A percentile compares a stretch with the other conserved stretches of the same genome.
phyloP scores from a whole-genome alignment of 2,888 invertebrate genomes.

The Pseudoips prasinana region DNA sequence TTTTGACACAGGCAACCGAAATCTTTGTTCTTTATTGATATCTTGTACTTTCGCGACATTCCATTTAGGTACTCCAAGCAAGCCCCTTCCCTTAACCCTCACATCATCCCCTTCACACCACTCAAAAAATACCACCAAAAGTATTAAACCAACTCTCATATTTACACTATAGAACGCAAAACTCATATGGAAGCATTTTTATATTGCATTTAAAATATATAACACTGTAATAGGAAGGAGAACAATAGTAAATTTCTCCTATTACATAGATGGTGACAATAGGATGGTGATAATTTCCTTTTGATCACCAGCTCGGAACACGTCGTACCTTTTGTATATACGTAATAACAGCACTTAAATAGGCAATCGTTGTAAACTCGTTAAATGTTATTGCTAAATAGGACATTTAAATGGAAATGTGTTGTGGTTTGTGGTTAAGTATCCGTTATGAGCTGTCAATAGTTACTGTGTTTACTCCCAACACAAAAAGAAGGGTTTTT shows the following conservation, averaged over 20 bases:
- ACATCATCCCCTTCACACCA: slow-evolving; percentile 38
- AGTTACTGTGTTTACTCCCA: too few species aligned
- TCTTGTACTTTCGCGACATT: slow-evolving; percentile 17
- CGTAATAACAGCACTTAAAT: slow-evolving; percentile 26
- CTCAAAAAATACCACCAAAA: slow-evolving; percentile 26
- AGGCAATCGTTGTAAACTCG: slow-evolving; percentile 17
- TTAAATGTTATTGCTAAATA: background rate
- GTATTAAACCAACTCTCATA: slow-evolving; percentile 21
- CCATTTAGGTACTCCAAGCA: slow-evolving; percentile 5
- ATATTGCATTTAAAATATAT: slow-evolving; percentile 44
- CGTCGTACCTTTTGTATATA: slow-evolving; percentile 26
- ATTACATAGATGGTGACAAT: slow-evolving; percentile 44
- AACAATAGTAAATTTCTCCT: slow-evolving; percentile 50
- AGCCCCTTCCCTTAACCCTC: slow-evolving; percentile 25
- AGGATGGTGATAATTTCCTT: slow-evolving; percentile 39
- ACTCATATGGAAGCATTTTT: slow-evolving; percentile 30
- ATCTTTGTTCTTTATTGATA: slow-evolving; percentile 37
- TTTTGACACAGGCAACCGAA: slow-evolving; percentile 59
- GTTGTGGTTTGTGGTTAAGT: too few species aligned
- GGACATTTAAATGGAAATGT: too few species aligned
- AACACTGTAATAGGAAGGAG: slow-evolving; percentile 40
- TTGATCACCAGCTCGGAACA: slow-evolving; percentile 26
- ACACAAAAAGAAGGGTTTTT: too few species aligned
- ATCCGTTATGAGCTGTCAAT: too few species aligned
- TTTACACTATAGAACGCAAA: slow-evolving; percentile 2